Base-by-base conservation (phyloP, 1,140 invertebrate genomes). In the Leucophenga varia region DNA sequence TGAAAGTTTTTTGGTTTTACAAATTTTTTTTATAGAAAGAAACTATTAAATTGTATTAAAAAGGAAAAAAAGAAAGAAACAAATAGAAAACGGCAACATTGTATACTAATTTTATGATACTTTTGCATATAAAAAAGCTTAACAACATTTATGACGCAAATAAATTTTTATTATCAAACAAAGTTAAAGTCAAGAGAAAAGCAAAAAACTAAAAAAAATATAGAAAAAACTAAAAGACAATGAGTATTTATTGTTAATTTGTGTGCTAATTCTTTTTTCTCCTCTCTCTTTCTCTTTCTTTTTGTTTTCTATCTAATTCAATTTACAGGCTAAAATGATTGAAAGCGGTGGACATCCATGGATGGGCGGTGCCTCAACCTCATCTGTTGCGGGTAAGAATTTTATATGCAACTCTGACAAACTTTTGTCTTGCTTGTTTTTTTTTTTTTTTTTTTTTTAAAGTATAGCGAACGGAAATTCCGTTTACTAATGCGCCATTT, bases 371-470 rank as follows among this genome's bases (percentile, higher is more conserved):
- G 70, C 70, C 35, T 61, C 69, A 43, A 64, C 65, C 16, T 63
- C 70, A 47, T 73, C 70, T 35, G 70, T 73, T 42, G 67, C 70
- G 54, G 70, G 70, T 73, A 70, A 73, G 70, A 70, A 25, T 28
- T 41, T 43, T 14, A 39, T 25, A 49, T 32, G 43, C 22, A 13
- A 36, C 31, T 13, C 31, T 35, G 9, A 35, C 3, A 44, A 4
- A 34, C 13, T 21, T 25, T 25, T 35, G 50, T 17, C 43, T 52
- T 21, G 14, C 4, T 47, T 31, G 2, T 32, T 10, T 17, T 3
- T 22, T 20, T 10, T 34, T 28, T 10, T 46, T 34, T 10, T n/a
- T 22, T 8, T 13, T 5, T 21, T 37, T 1, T 32, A 18, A 34
- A 18, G 20, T 20, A 21, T 44, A 16, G 34, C n/a, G n/a, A 31